Base-by-base conservation (phyloP, 2,888 invertebrate species). In the Uropetala carovei region DNA sequence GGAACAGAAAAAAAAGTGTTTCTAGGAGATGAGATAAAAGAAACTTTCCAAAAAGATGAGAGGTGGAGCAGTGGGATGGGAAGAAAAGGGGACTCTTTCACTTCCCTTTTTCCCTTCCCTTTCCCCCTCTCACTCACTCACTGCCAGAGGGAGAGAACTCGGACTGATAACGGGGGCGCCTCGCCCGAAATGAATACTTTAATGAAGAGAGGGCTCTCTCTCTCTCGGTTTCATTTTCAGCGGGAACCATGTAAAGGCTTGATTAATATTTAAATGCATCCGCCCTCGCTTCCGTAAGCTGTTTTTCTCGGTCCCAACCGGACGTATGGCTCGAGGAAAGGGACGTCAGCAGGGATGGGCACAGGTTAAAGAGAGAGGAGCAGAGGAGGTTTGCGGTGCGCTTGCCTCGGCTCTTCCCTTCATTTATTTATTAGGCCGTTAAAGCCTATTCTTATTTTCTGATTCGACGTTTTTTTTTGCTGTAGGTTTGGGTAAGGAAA, bases 181-280 rank as follows among this genome's bases (percentile, higher is more conserved):
- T 43, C 60, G 64, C 27, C 75, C 75, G 13, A 89, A 89, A 89
- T 89, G 89, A 89, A 89, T 89, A 89, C 89, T 89, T 89, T 89
- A 89, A 64, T 89, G 64, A 89, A 89, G 85, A 85, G n/a, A n/a
- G n/a, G n/a, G n/a, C 60, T 68, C 86, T 60, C 30, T 60, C n/a
- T n/a, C n/a, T n/a, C 86, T 86, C 68, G 64, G 64, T 89, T 64
- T 68, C 64, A 64, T 89, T 89, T 89, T 64, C 64, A 56, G 64
- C 86, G 86, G 22, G 60, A 86, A 89, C 43, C 89, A 43, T 89
- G 64, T 64, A 89, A 60, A 60, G 86, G 64, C 43, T 22, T 43
- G 89, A 64, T 89, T 89, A 89, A 89, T 89, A 89, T 89, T 89
- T 89, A 68, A 68, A 58, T 16, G 43, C 89, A 89, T 89, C 89